A percentile compares a stretch with the other conserved stretches of the same genome.
phyloP scores from a whole-genome alignment of 1,140 invertebrate genomes.

The Drosophila sturtevanti region DNA sequence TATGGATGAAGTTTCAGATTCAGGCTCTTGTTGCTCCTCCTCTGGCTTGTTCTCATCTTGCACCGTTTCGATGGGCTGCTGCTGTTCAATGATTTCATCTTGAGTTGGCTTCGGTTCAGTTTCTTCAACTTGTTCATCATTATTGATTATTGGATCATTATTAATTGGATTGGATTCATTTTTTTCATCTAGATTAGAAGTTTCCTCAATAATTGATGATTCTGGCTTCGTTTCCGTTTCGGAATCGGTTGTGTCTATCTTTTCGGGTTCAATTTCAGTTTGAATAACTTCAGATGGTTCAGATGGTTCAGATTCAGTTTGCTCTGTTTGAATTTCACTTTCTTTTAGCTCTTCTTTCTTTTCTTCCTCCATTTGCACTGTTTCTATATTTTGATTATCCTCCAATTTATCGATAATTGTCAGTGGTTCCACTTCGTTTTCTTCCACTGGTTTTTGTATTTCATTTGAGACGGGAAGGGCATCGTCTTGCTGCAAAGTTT shows the following conservation, averaged over 20 bases:
- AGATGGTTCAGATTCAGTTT: not conserved
- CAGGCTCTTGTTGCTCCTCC: not conserved
- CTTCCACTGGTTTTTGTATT: not conserved
- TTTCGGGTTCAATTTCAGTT: not conserved
- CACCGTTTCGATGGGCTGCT: not conserved
- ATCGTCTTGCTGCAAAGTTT: not conserved
- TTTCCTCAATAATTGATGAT: too few relatives aligned
- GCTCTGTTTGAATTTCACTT: conserved; percentile 3
- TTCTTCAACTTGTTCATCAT: not conserved
- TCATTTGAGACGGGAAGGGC: not conserved
- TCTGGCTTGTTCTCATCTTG: not conserved
- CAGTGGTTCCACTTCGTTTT: not conserved
- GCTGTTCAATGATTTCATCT: too few relatives aligned
- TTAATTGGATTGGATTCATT: not conserved
- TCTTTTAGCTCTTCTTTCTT: conserved; percentile 16
- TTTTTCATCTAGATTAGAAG: not conserved
- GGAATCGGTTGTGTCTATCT: not conserved
- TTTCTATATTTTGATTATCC: not conserved
- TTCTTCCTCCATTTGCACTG: not conserved
- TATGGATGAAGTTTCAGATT: conserved; percentile 33
- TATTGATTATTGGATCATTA: not conserved
- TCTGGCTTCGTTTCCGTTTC: not conserved
- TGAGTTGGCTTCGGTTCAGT: not conserved
- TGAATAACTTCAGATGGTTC: not conserved
- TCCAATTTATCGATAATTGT: conserved; percentile 15